These are phyloP conservation scores for Loriculus beryllinus DNA, from an alignment of 2,797 vertebrate genomes.

Conservation along the genomic window DNA sequence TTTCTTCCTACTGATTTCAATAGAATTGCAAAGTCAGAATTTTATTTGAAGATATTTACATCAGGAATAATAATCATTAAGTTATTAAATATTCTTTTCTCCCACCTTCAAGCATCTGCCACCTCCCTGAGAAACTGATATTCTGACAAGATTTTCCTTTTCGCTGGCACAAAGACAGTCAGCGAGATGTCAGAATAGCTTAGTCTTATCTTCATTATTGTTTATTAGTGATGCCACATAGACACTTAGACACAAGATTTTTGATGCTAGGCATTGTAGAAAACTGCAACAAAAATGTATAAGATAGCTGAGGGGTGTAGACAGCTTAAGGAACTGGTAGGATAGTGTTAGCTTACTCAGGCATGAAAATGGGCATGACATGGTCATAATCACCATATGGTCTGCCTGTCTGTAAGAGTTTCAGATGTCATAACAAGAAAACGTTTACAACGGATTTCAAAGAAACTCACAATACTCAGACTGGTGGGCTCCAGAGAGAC, in stretches of 20 bases:
- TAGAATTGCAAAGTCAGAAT: neutral
- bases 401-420: neutral
- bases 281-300: neutral
- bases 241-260: neutral
- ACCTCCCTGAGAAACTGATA: neutral
- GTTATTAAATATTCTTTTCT: neutral
- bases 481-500: neutral
- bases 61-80: neutral
- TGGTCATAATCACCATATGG: accelerated
- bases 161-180: neutral
- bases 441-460: neutral
- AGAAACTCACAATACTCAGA: neutral
- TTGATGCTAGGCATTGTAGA: neutral
- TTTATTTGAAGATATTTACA: neutral
- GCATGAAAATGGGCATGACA: neutral
- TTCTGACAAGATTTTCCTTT: neutral
- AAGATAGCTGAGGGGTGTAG: neutral
- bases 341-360: neutral
- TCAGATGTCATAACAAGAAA: neutral
- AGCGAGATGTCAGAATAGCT: neutral
- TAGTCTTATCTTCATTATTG: neutral
- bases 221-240: neutral
- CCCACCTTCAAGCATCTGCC: neutral
- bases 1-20: neutral
- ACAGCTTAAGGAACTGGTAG: neutral